Base-by-base conservation (phyloP, 2,888 invertebrate species). In the Drosophila pseudotakahashii region DNA sequence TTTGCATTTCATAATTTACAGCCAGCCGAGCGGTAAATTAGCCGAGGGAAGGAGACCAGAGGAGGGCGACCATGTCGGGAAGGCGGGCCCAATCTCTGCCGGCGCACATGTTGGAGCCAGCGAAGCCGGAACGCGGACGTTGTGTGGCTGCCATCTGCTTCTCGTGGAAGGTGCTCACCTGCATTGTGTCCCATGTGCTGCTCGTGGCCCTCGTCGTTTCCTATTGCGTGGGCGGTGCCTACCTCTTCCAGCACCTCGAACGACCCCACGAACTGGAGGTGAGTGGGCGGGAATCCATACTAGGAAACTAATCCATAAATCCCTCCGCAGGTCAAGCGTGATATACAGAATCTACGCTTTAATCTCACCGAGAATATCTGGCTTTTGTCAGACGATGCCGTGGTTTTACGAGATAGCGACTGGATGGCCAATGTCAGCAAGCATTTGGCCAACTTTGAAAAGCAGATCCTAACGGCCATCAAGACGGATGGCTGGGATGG, bases 401-500 rank as follows among this genome's bases (percentile, higher is more conserved):
- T 76, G 44, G 94, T 96, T 34, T 93, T 98, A 68, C 93, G 94
- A 79, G 94, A 96, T 90, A 94, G 94, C 63, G 95, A 96, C 91
- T 98, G 98, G 96, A 97, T 96, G n/a, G 91, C 91, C 4, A 94
- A 94, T 75, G 97, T 96, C n/a, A 93, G 93, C 48, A 92, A 92
- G 72, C 93, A 94, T 92, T 92, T 94, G 70, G 93, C 93, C 91
- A 88, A 92, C 34, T 96, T 96, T 84, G 96, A 97, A 89, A 93
- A 92, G 55, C 94, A 95, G 44, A 94, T 98, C 67, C 93, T 97
- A 62, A 93, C 94, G 75, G 96, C 97, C 79, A 97, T 98, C 94
- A 97, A 96, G 89, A 95, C 96, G 67, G 95, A 96, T 68, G 98
- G 98, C 5, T 98, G 97, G 97, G 97, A 98, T 90, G 98, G 98